Evolutionary conservation across 1,140 invertebrate genomes (phyloP).

Genomic region (Bombyx mori): ASM3026992v2 NC_085118.1:5027501-5028000

Average conservation of each 20-base stretch:
- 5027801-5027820: constrained; percentile 77
- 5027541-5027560: too few relatives aligned
- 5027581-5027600: too few relatives aligned
- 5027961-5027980: constrained; percentile 91
- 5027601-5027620: too few relatives aligned
- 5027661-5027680: constrained; percentile 79
- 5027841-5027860: neutral
- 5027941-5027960: constrained; percentile 80
- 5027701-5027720: constrained; percentile 85
- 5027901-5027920: constrained; percentile 52
- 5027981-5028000: constrained; percentile 89
- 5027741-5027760: constrained; percentile 82
- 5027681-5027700: constrained; percentile 81
- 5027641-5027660: constrained; percentile 83
- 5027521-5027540: too few relatives aligned
- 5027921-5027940: constrained; percentile 82
- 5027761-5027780: constrained; percentile 86
- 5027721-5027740: constrained; percentile 79
- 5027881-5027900: neutral
- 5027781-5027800: constrained; percentile 79
- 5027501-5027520: too few relatives aligned
- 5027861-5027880: neutral
- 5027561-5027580: too few relatives aligned
- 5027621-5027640: constrained; percentile 62
- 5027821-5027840: neutral